Evolutionary conservation across 2,797 vertebrate species (phyloP).

Genomic region (Poliocrania exsul): DNA sequence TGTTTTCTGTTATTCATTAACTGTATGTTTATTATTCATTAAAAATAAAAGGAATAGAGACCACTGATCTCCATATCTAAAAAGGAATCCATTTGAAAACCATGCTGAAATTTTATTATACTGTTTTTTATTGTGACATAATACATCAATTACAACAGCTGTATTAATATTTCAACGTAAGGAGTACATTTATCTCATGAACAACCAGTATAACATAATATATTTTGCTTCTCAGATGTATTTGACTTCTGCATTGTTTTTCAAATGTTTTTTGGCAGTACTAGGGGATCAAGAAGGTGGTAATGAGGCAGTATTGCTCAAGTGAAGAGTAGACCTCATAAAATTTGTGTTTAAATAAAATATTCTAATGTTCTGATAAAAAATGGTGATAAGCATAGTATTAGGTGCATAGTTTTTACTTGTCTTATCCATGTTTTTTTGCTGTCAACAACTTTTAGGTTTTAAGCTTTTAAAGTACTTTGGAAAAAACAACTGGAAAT

Average conservation of each 20-base stretch:
- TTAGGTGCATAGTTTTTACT: background rate
- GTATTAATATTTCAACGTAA: background rate
- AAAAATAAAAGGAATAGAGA: background rate
- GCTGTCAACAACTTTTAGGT: background rate
- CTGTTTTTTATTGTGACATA: background rate
- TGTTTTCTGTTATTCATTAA: background rate
- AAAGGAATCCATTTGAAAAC: background rate
- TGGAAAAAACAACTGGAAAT: background rate
- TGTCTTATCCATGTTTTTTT: background rate
- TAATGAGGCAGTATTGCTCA: background rate
- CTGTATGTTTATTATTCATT: background rate
- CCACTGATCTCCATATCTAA: background rate
- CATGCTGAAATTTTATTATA: background rate
- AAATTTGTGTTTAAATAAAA: background rate
- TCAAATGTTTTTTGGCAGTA: slow-evolving; percentile 16
- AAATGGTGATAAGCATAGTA: background rate
- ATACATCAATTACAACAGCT: background rate
- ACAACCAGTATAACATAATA: background rate
- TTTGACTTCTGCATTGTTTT: background rate
- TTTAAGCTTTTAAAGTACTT: background rate
- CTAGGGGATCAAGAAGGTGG: slow-evolving; percentile 4
- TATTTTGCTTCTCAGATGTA: background rate
- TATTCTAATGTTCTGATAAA: background rate
- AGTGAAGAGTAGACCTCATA: slow-evolving; percentile 15
- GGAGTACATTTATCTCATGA: background rate